Percentiles rank a stretch among this genome's conserved stretches.
These are phyloP conservation scores for Hycleus phaleratus DNA, from an alignment of 1,140 invertebrate species.

Conservation along the genomic window DNA sequence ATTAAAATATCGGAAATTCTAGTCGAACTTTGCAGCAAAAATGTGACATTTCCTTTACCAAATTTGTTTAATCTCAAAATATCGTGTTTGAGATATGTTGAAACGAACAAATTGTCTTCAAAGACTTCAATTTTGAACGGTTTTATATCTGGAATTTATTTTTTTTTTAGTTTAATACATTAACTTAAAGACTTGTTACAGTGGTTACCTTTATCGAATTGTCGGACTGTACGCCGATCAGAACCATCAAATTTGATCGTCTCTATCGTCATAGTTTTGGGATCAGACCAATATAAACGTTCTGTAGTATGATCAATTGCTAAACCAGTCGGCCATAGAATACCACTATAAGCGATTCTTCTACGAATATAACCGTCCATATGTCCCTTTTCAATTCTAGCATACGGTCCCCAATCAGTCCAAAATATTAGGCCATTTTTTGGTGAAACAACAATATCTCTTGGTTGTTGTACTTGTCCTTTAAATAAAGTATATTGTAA, in stretches of 20 bases:
- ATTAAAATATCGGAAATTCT: constrained; percentile 59
- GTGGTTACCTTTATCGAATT: constrained; percentile 40
- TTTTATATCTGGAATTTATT: constrained; percentile 37
- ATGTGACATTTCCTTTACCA: constrained; percentile 48
- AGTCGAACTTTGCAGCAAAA: constrained; percentile 48
- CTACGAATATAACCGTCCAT: constrained; percentile 58
- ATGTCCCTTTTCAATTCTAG: constrained; percentile 55
- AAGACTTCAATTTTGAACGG: constrained; percentile 68
- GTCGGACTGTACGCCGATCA: constrained; percentile 50
- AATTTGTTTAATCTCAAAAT: constrained; percentile 67
- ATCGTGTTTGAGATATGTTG: constrained; percentile 53
- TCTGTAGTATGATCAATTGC: constrained; percentile 59
- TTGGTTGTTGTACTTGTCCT: constrained; percentile 50
- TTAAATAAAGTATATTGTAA: constrained; percentile 50
- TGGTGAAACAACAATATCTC: constrained; percentile 62
- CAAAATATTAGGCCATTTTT: constrained; percentile 46
- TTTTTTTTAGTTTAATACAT: constrained; percentile 21
- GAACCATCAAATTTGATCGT: constrained; percentile 58
- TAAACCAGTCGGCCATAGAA: constrained; percentile 61
- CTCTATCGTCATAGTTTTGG: constrained; percentile 59
- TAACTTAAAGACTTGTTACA: constrained; percentile 26
- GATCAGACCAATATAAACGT: constrained; percentile 70
- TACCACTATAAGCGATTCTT: constrained; percentile 46
- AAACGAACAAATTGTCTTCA: constrained; percentile 62
- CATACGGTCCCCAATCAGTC: constrained; percentile 39